Evolutionary conservation across 2,888 invertebrate species (phyloP).

Genomic region (Drosophila dives): DNA sequence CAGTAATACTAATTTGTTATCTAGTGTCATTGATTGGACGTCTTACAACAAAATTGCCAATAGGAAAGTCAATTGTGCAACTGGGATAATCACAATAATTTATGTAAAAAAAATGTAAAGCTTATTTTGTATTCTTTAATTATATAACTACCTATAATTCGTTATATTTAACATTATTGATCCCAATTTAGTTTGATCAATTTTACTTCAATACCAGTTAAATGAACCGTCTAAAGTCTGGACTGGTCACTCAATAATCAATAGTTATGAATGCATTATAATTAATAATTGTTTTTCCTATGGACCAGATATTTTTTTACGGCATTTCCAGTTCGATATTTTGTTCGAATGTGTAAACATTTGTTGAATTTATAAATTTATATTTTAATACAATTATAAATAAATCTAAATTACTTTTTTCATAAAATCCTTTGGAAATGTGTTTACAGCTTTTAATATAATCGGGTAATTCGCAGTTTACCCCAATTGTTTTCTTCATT

Average conservation of each 20-base stretch:
- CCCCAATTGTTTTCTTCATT: not conserved
- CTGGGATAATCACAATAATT: slow-evolving; percentile 3
- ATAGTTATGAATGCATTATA: not conserved
- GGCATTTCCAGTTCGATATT: not conserved
- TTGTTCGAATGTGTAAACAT: not conserved
- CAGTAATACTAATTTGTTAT: not conserved
- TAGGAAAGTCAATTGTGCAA: not conserved
- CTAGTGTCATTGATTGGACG: not conserved
- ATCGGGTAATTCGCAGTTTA: not conserved
- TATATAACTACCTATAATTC: not conserved
- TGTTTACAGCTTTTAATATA: not conserved
- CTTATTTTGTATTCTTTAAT: not conserved
- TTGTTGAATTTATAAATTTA: not conserved
- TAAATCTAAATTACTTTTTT: not conserved
- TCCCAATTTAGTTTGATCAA: not conserved
- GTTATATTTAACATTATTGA: not conserved
- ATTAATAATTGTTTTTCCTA: not conserved
- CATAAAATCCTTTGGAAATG: not conserved
- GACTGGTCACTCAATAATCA: not conserved
- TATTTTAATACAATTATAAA: not conserved
- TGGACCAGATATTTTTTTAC: not conserved
- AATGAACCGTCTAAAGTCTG: not conserved
- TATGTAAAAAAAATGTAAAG: not conserved
- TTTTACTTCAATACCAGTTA: not conserved
- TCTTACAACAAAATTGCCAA: not conserved